These are phyloP conservation scores for Drosophila barbarae DNA, from an alignment of 2,888 invertebrate genomes.

Conservation along the genomic window DNA sequence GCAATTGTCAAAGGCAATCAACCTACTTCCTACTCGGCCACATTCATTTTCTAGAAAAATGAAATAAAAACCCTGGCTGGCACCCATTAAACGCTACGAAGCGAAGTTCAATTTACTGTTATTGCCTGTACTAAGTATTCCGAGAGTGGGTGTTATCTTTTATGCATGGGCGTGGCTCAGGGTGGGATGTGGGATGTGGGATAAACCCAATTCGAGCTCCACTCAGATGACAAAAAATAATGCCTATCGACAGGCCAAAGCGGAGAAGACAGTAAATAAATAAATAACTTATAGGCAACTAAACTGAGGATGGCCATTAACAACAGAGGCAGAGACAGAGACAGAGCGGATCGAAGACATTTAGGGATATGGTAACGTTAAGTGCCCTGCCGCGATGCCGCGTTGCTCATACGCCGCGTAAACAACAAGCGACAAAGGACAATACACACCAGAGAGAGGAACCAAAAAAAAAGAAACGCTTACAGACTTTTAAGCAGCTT, in stretches of 20 bases:
- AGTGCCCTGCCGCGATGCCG: slow-evolving; percentile 33
- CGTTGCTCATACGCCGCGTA: slow-evolving; percentile 51
- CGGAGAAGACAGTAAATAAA: slow-evolving; percentile 47
- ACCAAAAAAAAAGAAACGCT: slow-evolving; percentile 30
- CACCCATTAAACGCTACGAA: slow-evolving; percentile 43
- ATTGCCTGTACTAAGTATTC: slow-evolving; percentile 43
- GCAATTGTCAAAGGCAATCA: too few relatives aligned
- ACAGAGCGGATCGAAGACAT: slow-evolving; percentile 1
- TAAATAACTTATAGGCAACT: slow-evolving; percentile 69
- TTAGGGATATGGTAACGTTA: slow-evolving; percentile 15
- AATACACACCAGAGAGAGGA: slow-evolving; percentile 12
- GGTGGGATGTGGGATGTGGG: slow-evolving; percentile 6
- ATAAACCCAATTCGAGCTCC: slow-evolving; percentile 15
- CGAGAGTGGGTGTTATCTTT: slow-evolving; percentile 44
- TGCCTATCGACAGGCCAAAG: slow-evolving; percentile 45
- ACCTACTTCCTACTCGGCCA: too few relatives aligned
- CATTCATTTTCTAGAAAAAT: too few relatives aligned
- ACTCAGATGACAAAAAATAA: slow-evolving; percentile 40
- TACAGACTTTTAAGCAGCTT: slow-evolving; percentile 66
- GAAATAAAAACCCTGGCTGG: background rate
- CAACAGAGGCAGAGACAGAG: slow-evolving; percentile 18
- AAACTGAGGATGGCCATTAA: slow-evolving; percentile 58
- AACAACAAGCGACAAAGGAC: slow-evolving; percentile 36
- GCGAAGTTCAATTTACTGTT: slow-evolving; percentile 63
- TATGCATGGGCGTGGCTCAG: slow-evolving; percentile 45